Conservation (phyloP, 2,888 invertebrate species). For the Celastrina argiolus region DNA sequence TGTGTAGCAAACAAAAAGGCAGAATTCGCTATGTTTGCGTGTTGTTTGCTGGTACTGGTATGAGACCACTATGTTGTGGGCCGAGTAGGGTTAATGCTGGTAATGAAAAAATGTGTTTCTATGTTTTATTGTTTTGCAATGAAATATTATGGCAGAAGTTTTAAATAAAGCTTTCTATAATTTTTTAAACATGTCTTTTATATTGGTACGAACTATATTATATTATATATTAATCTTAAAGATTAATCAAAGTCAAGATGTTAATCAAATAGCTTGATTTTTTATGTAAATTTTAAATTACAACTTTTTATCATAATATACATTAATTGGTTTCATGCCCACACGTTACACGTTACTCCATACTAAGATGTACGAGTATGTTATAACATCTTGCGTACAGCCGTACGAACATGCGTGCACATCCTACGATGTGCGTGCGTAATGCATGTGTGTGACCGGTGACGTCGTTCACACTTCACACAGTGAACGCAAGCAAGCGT, state of each 20-base stretch:
- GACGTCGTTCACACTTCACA: neutral
- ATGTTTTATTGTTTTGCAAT: neutral
- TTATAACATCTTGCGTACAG: neutral
- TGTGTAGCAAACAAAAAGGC: constrained; percentile 42
- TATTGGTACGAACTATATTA: too few relatives aligned
- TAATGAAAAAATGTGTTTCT: neutral
- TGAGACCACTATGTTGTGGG: neutral
- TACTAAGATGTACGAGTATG: neutral
- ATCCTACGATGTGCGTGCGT: neutral
- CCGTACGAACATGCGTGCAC: neutral
- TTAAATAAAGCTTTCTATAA: too few relatives aligned
- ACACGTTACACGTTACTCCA: too few relatives aligned
- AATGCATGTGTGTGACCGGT: neutral
- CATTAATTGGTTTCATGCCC: too few relatives aligned
- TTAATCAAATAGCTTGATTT: too few relatives aligned
- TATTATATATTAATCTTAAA: too few relatives aligned
- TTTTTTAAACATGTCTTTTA: too few relatives aligned
- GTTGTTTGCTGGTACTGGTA: neutral
- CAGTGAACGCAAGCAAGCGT: neutral
- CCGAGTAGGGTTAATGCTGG: neutral
- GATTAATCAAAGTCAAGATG: too few relatives aligned
- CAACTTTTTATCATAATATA: too few relatives aligned
- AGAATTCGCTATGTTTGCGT: constrained; percentile 6
- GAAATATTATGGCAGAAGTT: neutral
- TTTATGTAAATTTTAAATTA: too few relatives aligned